phyloP scores from a whole-genome alignment of 2,113 vertebrate species.

The Cyanoderma ruficeps region DNA sequence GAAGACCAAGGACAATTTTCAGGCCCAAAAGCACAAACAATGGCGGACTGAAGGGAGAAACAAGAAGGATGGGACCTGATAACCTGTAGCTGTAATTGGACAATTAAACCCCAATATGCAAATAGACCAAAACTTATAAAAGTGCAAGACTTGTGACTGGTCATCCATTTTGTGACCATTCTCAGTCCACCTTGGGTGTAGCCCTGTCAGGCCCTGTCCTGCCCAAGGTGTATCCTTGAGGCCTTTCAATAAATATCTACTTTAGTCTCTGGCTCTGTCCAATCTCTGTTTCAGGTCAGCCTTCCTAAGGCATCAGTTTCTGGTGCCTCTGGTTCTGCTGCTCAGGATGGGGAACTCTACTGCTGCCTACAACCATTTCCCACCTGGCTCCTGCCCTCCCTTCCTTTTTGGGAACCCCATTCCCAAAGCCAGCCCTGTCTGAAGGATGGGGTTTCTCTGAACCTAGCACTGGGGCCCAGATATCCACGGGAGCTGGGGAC shows the following conservation, averaged over 20 bases:
- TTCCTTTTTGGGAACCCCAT: not conserved
- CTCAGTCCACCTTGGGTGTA: not conserved
- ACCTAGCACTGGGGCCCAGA: not conserved
- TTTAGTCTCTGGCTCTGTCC: not conserved
- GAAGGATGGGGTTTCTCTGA: fast-evolving
- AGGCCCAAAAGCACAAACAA: not conserved
- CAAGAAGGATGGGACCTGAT: not conserved
- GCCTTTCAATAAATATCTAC: not conserved
- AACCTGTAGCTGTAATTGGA: not conserved
- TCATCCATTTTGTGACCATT: not conserved
- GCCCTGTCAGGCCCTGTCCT: not conserved
- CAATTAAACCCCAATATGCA: not conserved
- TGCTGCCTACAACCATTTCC: not conserved
- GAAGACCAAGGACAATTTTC: not conserved
- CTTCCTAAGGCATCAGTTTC: not conserved
- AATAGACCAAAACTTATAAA: not conserved
- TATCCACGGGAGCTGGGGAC: no score
- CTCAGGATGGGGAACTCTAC: not conserved
- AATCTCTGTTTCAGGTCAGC: not conserved
- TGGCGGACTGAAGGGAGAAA: not conserved
- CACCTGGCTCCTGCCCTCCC: not conserved
- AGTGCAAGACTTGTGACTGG: not conserved
- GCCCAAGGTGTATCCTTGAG: not conserved
- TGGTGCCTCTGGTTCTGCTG: not conserved
- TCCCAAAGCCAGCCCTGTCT: not conserved